Base-by-base conservation (phyloP, 1,140 invertebrate genomes). In the Atta texana region DNA sequence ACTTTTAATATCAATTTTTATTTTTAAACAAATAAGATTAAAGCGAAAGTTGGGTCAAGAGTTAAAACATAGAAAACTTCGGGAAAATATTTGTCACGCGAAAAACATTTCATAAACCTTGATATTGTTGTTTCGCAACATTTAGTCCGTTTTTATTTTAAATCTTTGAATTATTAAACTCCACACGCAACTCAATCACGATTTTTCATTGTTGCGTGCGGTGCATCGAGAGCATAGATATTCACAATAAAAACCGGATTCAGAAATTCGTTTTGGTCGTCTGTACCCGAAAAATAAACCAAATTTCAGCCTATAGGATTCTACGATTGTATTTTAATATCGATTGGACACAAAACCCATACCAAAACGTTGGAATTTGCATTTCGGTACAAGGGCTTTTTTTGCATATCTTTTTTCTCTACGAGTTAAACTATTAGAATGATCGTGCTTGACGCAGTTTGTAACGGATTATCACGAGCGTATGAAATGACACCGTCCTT, bases 111-210 rank as follows among this genome's bases (percentile, higher is more conserved):
- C 10, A 7, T 21, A 18, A 75, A 74, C 44, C 12, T 21, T 12
- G 21, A 39, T 51, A 49, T 74, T 14, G 51, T 84, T 55, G 39
- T 74, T 49, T 74, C 12, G 8, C 8, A 74, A 18, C 24, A 82
- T 44, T 74, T 74, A 75, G 55, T n/a, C 28, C 1, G 28, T 84
- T 84, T 84, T 82, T 51, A 49, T 61, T 49, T 21, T 10, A 59
- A 82, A 74, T 59, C 55, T 61, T 69, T 66, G 64, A 81, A 81
- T 81, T 72, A 82, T 74, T 59, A 31, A 82, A 74, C 24, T 74
- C 3, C n/a, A 44, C 39, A 34, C 57, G 53, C 18, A 34, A 21
- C 7, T 51, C 61, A 34, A 84, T 84, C 80, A 49, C 69, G 24
- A 34, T 59, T 74, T 74, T 82, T 59, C 55, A 49, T 82, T 61